These are phyloP conservation scores for Cyclopterus lumpus DNA, from an alignment of 2,797 vertebrate genomes.

Conservation along the genomic window DNA sequence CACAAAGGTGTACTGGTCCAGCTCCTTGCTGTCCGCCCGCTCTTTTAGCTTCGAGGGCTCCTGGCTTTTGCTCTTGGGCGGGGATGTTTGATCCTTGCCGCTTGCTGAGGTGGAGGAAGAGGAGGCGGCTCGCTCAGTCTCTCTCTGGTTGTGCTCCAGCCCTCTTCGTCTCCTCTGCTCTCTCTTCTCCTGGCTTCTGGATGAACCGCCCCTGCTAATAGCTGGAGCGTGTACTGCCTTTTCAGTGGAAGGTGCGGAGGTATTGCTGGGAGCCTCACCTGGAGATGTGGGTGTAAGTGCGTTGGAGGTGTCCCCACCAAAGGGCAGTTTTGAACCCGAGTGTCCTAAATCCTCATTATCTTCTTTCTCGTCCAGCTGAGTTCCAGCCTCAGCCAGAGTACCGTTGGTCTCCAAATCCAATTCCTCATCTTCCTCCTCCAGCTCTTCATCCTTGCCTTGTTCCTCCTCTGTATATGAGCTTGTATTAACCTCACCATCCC, in stretches of 20 bases:
- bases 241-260: slow-evolving; percentile 24
- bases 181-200: slow-evolving; percentile 90
- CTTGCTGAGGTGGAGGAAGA: slow-evolving; percentile 47
- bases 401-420: slow-evolving; percentile 51
- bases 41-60: slow-evolving; percentile 72
- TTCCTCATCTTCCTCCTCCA: slow-evolving; percentile 57
- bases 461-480: slow-evolving; percentile 46
- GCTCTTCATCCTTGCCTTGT: slow-evolving; percentile 46
- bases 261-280: slow-evolving; percentile 24
- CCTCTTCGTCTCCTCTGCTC: slow-evolving; percentile 91
- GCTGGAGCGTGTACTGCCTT: slow-evolving; percentile 32
- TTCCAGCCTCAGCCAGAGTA: slow-evolving; percentile 75
- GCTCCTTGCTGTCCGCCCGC: slow-evolving; percentile 80
- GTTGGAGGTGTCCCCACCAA: slow-evolving; percentile 17
- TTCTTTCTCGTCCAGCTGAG: slow-evolving; percentile 58
- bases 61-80: slow-evolving; percentile 65
- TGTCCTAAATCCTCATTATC: slow-evolving; percentile 46
- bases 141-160: slow-evolving; percentile 93
- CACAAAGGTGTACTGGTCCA: slow-evolving; percentile 81
- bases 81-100: slow-evolving; percentile 62
- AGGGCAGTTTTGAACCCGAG: slow-evolving; percentile 25
- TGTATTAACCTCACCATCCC: slow-evolving; percentile 29
- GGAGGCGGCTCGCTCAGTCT: slow-evolving; percentile 86
- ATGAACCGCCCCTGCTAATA: slow-evolving; percentile 38
- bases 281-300: slow-evolving; percentile 19